Conservation (phyloP, 2,797 vertebrate genomes). For the Parauchenoglanis punctatus region DNA sequence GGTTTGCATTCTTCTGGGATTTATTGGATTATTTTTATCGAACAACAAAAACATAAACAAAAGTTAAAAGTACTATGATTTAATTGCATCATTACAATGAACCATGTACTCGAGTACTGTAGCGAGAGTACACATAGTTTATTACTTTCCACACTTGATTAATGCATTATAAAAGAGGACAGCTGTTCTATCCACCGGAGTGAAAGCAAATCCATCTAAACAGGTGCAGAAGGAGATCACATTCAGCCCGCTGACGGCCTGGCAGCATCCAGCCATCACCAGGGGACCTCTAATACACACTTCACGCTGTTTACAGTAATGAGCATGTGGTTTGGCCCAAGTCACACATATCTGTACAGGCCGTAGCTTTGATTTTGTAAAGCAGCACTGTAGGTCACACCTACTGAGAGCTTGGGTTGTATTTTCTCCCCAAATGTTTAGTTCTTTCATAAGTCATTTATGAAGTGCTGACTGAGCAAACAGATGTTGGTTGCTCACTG, state of each 20-base stretch:
- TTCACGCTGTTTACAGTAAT: constrained; percentile 26
- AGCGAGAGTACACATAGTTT: background rate
- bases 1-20: background rate
- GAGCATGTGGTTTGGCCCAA: constrained; percentile 16
- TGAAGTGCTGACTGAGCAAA: background rate
- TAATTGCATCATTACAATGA: background rate
- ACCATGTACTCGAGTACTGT: background rate
- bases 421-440: background rate
- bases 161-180: constrained; percentile 25
- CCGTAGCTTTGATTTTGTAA: constrained; percentile 26
- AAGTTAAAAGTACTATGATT: background rate
- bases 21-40: background rate
- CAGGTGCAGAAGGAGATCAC: constrained; percentile 36
- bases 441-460: background rate
- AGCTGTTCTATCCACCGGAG: constrained; percentile 39
- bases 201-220: constrained; percentile 48
- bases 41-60: background rate
- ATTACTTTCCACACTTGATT: constrained; percentile 2
- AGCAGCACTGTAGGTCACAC: constrained; percentile 3
- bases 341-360: constrained; percentile 10
- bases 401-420: background rate
- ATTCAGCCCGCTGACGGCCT: constrained; percentile 37
- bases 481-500: background rate
- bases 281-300: constrained; percentile 37
- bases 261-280: constrained; percentile 41